Percentiles rank a stretch among this genome's conserved stretches.
Evolutionary conservation across 2,888 invertebrate genomes (phyloP).

Genomic region (Eubasilissa splendida): DNA sequence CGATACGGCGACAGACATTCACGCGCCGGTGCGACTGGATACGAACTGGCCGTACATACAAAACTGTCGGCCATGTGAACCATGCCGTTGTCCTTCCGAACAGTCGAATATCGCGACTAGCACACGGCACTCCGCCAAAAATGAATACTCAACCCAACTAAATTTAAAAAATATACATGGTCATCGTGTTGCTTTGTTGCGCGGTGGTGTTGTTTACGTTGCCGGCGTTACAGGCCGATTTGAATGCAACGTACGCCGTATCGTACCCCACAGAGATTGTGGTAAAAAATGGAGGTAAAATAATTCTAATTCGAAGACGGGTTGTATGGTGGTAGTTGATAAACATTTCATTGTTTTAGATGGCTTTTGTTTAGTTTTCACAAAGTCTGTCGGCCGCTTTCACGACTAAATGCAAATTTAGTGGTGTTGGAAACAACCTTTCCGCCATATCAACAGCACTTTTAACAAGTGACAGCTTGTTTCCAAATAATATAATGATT

Average conservation of each 20-base stretch:
- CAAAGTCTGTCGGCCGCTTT: not conserved
- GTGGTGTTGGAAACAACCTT: too few species aligned
- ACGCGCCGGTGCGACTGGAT: slow-evolving; percentile 12
- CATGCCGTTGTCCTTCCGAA: not conserved
- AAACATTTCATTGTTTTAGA: slow-evolving; percentile 11
- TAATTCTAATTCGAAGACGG: not conserved
- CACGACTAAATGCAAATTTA: too few species aligned
- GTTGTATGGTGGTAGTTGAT: not conserved
- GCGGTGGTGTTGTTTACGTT: not conserved
- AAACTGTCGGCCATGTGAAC: not conserved
- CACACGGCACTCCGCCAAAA: not conserved
- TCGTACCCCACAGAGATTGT: slow-evolving; percentile 29
- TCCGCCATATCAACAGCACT: too few species aligned
- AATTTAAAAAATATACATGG: not conserved
- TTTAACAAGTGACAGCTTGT: too few species aligned
- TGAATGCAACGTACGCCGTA: not conserved
- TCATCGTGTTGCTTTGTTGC: not conserved
- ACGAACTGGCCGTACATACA: slow-evolving; percentile 10
- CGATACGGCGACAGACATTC: slow-evolving; percentile 13
- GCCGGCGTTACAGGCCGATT: not conserved
- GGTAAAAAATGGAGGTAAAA: not conserved
- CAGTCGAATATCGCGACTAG: not conserved
- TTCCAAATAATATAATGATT: too few species aligned
- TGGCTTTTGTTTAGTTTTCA: not conserved
- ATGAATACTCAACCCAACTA: not conserved